phyloP scores from a whole-genome alignment of 2,888 invertebrate genomes.

The Caenorhabditis japonica region DNA sequence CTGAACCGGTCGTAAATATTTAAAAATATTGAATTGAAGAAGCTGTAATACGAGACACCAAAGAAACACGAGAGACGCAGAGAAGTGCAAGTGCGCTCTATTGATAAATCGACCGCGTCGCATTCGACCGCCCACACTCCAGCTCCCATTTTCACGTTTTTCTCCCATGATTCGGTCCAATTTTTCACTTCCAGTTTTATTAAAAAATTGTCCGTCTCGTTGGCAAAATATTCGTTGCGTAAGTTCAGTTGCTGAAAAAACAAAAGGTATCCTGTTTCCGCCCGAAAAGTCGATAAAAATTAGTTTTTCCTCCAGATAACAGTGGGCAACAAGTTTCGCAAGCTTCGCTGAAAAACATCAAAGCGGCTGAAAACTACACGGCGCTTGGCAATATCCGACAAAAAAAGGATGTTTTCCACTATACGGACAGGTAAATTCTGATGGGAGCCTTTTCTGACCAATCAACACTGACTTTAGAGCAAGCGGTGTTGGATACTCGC shows the following conservation, averaged over 20 bases:
- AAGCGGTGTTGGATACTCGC: constrained; percentile 69
- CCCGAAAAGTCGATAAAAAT: neutral
- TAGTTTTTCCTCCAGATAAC: no score
- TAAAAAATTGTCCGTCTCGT: neutral
- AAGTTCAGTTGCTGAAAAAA: constrained; percentile 5
- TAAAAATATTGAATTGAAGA: neutral
- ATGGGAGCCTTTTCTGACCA: neutral
- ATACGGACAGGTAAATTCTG: constrained; percentile 64
- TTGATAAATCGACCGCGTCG: constrained; percentile 29
- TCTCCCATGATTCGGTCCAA: constrained; percentile 16
- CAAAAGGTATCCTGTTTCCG: constrained; percentile 1
- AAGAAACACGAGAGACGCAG: constrained; percentile 15
- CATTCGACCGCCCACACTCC: constrained; percentile 38
- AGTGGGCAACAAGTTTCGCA: no score
- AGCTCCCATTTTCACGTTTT: constrained; percentile 28
- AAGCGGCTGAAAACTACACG: constrained; percentile 63
- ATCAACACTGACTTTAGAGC: constrained; percentile 32
- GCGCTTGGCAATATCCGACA: constrained; percentile 61
- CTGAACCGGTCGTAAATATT: neutral
- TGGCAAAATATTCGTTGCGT: neutral
- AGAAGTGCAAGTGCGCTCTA: constrained; percentile 15
- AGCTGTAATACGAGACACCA: constrained; percentile 13
- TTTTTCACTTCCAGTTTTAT: neutral
- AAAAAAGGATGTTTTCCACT: constrained; percentile 65
- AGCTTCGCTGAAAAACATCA: constrained; percentile 32